These are phyloP conservation scores for Phaethornis superciliosus DNA, from an alignment of 2,113 vertebrate genomes.

Conservation along the genomic window DNA sequence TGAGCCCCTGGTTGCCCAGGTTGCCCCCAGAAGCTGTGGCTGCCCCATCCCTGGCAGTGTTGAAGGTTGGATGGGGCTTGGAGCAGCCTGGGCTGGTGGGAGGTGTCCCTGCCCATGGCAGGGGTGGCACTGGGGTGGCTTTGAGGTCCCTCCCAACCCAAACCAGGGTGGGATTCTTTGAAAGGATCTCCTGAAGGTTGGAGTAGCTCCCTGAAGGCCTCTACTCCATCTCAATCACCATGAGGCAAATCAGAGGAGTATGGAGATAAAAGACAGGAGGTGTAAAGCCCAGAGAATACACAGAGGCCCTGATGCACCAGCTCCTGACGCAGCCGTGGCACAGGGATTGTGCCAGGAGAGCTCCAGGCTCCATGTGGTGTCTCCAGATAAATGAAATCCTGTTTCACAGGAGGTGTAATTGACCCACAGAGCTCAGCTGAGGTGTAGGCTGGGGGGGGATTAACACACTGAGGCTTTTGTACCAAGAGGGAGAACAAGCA, in stretches of 20 bases:
- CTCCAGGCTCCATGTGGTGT: not conserved
- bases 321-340: not conserved
- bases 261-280: not conserved
- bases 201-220: not conserved
- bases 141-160: no score
- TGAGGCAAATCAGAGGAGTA: not conserved
- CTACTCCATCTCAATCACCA: not conserved
- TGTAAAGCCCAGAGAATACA: not conserved
- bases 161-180: no score
- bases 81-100: no score
- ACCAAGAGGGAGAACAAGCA: not conserved
- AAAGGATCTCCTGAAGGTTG: fast-evolving
- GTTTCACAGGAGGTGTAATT: not conserved
- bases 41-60: no score
- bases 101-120: no score
- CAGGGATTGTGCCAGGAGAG: not conserved
- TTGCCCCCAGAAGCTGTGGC: no score
- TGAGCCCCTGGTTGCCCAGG: no score
- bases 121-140: no score
- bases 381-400: not conserved
- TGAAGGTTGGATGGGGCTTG: no score
- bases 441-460: not conserved
- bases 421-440: not conserved
- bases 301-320: not conserved
- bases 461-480: not conserved